Evolutionary conservation across 37 sponge, comb jelly and placozoan species (phyloP), one percentile per base, ranked within the genome.

Genomic region (Oopsacas minuta): DNA sequence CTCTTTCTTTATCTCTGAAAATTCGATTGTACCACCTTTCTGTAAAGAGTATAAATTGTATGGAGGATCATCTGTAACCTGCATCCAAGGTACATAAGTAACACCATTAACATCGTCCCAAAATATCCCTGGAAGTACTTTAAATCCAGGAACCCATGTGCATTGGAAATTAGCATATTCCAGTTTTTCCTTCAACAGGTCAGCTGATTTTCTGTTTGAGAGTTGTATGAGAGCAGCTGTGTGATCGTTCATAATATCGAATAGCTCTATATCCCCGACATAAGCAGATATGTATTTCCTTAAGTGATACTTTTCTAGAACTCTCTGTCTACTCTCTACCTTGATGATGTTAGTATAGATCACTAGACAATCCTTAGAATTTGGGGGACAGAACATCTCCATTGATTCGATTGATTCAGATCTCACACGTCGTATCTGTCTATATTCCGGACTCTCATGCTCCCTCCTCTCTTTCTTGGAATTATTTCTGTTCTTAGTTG

Each of bases 1-100:
- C 36, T 82, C 83, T 82, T 38, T 82, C 83, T 82, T 38, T 5
- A 37, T 82, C 83, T 82, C 83, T 25, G 23, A 25, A 12, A 61
- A 61, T 32, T 61, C 75, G 5, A 61, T 61, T 25, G 75, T 61
- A 3, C 75, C 75, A 3, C 75, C 75, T n/a, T 61, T 61, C 75
- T 10, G 30, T 25, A 61, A 34, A 61, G 75, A 61, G 22, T 32
- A 61, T 12, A 61, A 5, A 12, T 61, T 61, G 75, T 61, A 61
- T 10, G 75, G 75, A 25, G 75, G 75, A n/a, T 61, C 75, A 12
- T 61, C 75, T 34, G 75, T 61, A 3, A 61, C 30, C 30, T 61
- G 7, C 1, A 10, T 61, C 75, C 75, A 61, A 32, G 75, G 75
- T 25, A 61, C 30, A n/a, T n/a, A 61, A 3, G 75, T 25, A 12